Evolutionary conservation across 2,113 vertebrate species (phyloP).

Genomic region (Laticauda laticaudata): DNA sequence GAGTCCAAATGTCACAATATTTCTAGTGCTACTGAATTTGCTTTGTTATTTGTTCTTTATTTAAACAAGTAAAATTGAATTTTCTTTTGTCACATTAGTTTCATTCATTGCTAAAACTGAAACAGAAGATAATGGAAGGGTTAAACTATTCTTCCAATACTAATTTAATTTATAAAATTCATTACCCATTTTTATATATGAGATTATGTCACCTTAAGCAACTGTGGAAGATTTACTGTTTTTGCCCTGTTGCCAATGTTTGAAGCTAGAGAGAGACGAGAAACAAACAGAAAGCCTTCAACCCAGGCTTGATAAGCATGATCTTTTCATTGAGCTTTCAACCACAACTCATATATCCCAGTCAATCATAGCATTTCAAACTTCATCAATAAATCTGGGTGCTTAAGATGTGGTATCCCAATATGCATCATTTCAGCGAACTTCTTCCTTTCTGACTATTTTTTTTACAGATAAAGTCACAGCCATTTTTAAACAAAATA

Average conservation of each 20-base stretch:
- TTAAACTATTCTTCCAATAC: background rate
- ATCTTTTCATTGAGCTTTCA: background rate
- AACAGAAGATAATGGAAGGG: background rate
- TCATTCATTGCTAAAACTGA: background rate
- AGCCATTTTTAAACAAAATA: conserved; percentile 4
- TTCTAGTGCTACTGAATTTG: background rate
- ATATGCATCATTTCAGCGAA: background rate
- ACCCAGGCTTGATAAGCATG: background rate
- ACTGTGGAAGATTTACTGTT: background rate
- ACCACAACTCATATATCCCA: background rate
- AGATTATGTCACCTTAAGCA: background rate
- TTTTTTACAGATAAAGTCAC: background rate
- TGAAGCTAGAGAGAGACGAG: background rate
- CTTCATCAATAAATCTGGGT: background rate
- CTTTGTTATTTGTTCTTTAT: background rate
- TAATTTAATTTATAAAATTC: background rate
- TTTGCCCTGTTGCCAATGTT: background rate
- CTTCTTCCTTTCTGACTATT: background rate
- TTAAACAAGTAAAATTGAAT: background rate
- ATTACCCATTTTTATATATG: background rate
- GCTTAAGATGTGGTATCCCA: background rate
- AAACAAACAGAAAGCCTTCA: background rate
- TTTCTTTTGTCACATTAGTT: background rate
- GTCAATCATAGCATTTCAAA: background rate
- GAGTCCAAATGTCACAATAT: background rate